Base-by-base conservation (phyloP, 23 tunicate genomes). In the Ascidia mentula region DNA sequence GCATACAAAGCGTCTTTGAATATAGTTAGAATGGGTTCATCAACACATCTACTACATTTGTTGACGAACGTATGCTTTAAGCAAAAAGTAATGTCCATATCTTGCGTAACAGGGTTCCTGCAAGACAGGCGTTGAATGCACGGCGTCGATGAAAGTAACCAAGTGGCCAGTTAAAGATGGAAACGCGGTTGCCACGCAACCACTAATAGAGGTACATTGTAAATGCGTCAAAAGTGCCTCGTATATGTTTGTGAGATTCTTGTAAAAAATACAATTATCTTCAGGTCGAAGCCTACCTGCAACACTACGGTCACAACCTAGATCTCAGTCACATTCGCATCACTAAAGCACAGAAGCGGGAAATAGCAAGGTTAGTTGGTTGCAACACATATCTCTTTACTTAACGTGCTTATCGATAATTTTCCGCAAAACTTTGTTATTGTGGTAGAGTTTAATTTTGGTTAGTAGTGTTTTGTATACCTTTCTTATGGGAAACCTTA, bases 121-220 rank as follows among this genome's bases (percentile, higher is more conserved):
- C 69, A 92, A 92, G 42, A 92, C 86, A 38, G 97, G 97, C 18
- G 83, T 92, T 6, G 97, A 92, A 40, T 92, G 97, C 45, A 92
- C 97, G 0, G 74, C 97, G 0, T 92, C 97, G 3, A 59, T 92
- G 82, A 92, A 87, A 79, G 97, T 92, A 6, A 83, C 82, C 8
- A 60, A 73, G 71, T 86, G 96, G 96, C 36, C 76, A 1, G 4
- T 53, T 53, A 30, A 28, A 24, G 28, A 8, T 35, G 78, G 53
- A 36, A 46, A 33, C 8, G 8, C 35, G 39, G n/a, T 18, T 6
- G 34, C 37, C n/a, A 79, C 31, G 8, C 34, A 79, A 37, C 65
- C 22, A 26, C 65, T 20, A 53, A 53, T 53, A 5, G 65, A 53
- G 65, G 65, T 53, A 53, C 13, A 53, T 53, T 9, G 22, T 53